These are phyloP conservation scores for Drosophila koepferae DNA, from an alignment of 2,888 invertebrate species.

Conservation along the genomic window DNA sequence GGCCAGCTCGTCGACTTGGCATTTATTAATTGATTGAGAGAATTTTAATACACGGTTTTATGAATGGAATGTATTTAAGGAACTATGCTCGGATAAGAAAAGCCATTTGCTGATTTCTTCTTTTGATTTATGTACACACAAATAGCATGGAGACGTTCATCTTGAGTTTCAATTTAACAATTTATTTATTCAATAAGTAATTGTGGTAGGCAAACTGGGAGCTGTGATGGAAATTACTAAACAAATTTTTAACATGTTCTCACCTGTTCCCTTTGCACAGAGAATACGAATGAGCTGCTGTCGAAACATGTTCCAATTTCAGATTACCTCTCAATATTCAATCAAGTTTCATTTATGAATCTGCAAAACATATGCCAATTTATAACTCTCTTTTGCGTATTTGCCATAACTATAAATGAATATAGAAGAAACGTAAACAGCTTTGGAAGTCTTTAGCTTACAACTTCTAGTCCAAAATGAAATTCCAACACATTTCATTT, in stretches of 20 bases:
- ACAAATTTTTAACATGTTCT: no score
- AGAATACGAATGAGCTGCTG: no score
- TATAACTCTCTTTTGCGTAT: no score
- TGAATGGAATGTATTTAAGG: not conserved
- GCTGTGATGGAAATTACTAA: no score
- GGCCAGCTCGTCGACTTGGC: constrained; percentile 3
- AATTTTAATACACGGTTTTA: not conserved
- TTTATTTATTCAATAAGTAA: not conserved
- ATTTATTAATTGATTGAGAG: constrained; percentile 9
- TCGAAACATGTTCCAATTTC: no score
- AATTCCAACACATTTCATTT: not conserved
- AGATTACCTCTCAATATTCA: no score
- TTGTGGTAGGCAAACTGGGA: no score
- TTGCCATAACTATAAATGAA: no score
- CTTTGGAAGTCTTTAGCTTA: not conserved
- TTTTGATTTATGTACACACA: not conserved
- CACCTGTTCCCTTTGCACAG: no score
- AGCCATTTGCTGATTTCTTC: not conserved
- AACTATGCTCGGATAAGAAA: not conserved
- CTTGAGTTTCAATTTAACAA: not conserved
- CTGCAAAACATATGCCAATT: no score
- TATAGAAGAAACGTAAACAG: not conserved
- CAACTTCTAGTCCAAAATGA: not conserved
- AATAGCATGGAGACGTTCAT: not conserved
- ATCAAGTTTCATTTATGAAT: no score